phyloP scores from a whole-genome alignment of 2,113 vertebrate genomes.

The Anthoscopus minutus region DNA sequence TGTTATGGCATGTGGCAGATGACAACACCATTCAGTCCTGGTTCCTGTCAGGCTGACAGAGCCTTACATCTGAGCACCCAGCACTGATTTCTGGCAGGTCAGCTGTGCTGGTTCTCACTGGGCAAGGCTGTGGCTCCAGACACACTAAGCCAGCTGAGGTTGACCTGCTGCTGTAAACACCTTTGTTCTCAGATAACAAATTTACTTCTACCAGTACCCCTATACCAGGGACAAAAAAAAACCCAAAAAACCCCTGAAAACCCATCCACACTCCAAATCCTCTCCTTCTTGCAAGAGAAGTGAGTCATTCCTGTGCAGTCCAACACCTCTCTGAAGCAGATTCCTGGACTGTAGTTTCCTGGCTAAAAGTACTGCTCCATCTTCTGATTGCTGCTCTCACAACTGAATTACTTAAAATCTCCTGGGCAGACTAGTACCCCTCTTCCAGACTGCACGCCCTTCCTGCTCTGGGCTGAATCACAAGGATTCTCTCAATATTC shows the following conservation, averaged over 20 bases:
- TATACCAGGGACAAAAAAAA: neutral
- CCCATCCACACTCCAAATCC: neutral
- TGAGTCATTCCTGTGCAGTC: neutral
- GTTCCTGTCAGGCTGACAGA: neutral
- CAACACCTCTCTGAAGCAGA: neutral
- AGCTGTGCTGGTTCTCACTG: neutral
- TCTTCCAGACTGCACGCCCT: neutral
- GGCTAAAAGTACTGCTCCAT: neutral
- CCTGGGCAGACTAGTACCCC: neutral
- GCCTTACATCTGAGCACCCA: neutral
- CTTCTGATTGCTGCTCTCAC: neutral
- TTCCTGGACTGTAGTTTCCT: neutral
- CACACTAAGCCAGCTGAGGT: fast-evolving
- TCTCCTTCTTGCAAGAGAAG: neutral
- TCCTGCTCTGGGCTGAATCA: neutral
- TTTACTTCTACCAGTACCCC: neutral
- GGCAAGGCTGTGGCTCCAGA: neutral
- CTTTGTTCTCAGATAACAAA: neutral
- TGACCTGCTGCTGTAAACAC: neutral
- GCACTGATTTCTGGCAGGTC: neutral
- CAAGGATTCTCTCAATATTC: neutral
- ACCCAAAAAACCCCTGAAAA: neutral
- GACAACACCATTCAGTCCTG: neutral
- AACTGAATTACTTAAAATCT: neutral
- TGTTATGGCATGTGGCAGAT: neutral